Conservation (phyloP, 2,797 vertebrate genomes). For the Oceanodroma leucorhoa region DNA sequence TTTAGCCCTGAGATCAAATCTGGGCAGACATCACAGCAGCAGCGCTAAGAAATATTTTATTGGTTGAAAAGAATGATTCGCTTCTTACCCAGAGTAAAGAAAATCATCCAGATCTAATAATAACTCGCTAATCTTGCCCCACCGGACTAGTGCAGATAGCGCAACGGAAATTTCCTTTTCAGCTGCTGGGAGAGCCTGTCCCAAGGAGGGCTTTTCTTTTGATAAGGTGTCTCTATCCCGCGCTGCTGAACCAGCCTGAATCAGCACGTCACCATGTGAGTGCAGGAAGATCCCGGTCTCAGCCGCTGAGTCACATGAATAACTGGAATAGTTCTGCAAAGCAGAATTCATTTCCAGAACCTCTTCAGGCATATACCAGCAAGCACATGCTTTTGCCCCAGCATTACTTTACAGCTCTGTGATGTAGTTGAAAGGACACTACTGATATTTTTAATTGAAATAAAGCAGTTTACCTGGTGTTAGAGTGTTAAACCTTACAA, state of each 20-base stretch:
- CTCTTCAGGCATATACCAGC: conserved; percentile 72
- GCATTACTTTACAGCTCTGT: conserved; percentile 51
- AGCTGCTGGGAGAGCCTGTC: conserved; percentile 13
- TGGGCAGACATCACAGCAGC: not conserved
- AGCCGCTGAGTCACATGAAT: conserved; percentile 81
- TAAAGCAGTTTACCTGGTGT: conserved; percentile 38
- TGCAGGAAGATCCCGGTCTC: conserved; percentile 72
- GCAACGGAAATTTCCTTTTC: conserved; percentile 30
- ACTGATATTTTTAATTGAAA: conserved; percentile 12
- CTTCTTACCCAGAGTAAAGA: not conserved
- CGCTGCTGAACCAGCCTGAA: conserved; percentile 67
- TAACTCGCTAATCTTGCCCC: not conserved
- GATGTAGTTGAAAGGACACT: conserved; percentile 34
- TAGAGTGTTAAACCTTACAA: conserved; percentile 10
- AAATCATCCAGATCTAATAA: not conserved
- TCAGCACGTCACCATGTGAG: conserved; percentile 72
- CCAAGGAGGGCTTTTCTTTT: conserved; percentile 57
- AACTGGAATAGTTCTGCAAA: conserved; percentile 81
- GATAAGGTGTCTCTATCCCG: conserved; percentile 67
- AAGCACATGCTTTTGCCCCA: conserved; percentile 64
- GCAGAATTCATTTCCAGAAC: conserved; percentile 81
- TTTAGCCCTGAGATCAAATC: not conserved
- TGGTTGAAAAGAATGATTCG: not conserved
- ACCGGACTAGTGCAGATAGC: not conserved
- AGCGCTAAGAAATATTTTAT: not conserved